Evolutionary conservation across 2,797 vertebrate species (phyloP), one percentile per base, ranked within the genome.

Genomic region (Acanthis flammea): DNA sequence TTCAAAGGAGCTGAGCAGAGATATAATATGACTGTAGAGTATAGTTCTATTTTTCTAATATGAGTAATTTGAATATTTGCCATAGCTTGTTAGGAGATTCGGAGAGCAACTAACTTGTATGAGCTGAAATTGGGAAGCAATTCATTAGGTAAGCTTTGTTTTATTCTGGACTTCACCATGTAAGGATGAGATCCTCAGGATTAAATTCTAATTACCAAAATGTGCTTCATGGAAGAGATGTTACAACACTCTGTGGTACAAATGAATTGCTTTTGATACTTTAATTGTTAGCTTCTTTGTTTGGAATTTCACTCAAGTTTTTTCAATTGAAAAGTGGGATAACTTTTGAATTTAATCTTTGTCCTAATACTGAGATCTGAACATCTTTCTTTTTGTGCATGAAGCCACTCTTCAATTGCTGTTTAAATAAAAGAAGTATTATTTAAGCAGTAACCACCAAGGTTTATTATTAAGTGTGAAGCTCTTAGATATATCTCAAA

Each of bases 381-480:
- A 54, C 30, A 42, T 70, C 62, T 78, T 90, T 90, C 35, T 86
- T 88, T 33, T 54, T 91, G 35, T 74, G 14, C 50, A 30, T 12
- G 41, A 72, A 48, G 81, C 27, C 28, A 9, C 85, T 84, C 72
- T 89, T 85, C 68, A 47, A 41, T 74, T 71, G 48, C 57, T 83
- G 41, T 91, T 91, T 90, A 86, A 93, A 80, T 70, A 70, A 70
- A 85, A 90, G 21, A 67, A 72, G 23, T 63, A 54, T 74, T 80
- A 77, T 68, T n/a, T 87, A 88, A 90, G 53, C 72, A 87, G 72
- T 77, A 90, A 31, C 42, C 19, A 80, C 57, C 72, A 80, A 92
- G 25, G 48, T 94, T 93, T 92, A 85, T 88, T 91, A 92, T 91
- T 92, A 92, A 91, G 89, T 70, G 37, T 76, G 55, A 89, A 82